These are phyloP conservation scores for Uloborus plumipes DNA, from an alignment of 2,888 invertebrate genomes.

Conservation along the genomic window DNA sequence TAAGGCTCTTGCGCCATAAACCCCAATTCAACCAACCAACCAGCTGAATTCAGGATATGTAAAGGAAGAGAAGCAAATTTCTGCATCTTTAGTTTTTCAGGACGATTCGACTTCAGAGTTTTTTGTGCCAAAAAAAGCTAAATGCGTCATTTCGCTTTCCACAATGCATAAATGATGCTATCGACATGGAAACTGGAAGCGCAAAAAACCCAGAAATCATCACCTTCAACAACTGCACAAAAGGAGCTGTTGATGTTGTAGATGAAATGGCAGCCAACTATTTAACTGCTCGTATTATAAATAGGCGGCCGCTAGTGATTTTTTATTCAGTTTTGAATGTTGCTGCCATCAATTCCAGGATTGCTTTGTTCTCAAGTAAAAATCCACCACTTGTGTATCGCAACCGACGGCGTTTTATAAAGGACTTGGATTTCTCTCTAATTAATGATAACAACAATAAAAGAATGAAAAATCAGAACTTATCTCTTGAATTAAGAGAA, in stretches of 20 bases:
- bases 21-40: too few relatives aligned
- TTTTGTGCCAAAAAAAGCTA: slow-evolving; percentile 12
- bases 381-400: too few relatives aligned
- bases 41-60: too few relatives aligned
- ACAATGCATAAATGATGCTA: slow-evolving; percentile 3
- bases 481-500: background rate
- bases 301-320: slow-evolving; percentile 14
- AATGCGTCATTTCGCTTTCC: background rate
- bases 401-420: background rate
- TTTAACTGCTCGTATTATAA: slow-evolving; percentile 3
- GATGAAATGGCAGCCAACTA: slow-evolving; percentile 16
- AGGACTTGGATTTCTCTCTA: too few relatives aligned
- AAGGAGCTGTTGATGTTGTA: background rate
- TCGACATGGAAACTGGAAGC: background rate
- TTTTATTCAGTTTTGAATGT: slow-evolving; percentile 9
- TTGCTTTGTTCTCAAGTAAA: slow-evolving; percentile 3
- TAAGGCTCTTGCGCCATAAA: too few relatives aligned
- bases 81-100: slow-evolving; percentile 16
- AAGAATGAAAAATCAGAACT: too few relatives aligned
- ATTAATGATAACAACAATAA: too few relatives aligned
- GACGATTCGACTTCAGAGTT: slow-evolving; percentile 8
- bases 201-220: slow-evolving; percentile 9
- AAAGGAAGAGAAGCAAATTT: slow-evolving; percentile 12
- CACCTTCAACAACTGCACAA: background rate
- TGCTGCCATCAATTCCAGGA: slow-evolving; percentile 11